Conservation (phyloP, 92 coral and sea anemone species). For the Siderastrea radians region DNA sequence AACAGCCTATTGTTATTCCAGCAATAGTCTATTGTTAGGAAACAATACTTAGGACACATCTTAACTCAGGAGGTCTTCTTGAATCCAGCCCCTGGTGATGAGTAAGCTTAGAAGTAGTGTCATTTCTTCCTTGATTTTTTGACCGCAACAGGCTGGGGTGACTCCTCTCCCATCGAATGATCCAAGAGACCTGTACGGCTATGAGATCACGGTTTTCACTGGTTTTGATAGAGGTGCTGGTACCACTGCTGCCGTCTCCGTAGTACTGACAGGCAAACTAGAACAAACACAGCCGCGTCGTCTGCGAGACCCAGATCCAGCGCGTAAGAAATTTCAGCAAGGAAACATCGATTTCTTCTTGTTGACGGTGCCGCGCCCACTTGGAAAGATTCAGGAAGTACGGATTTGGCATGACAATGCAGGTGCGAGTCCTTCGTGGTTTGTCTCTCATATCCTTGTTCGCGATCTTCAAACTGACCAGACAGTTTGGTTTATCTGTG, state of each 20-base stretch:
- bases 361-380: constrained; percentile 81
- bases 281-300: constrained; percentile 84
- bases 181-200: constrained; percentile 87
- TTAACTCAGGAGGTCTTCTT: too few relatives aligned
- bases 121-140: not conserved
- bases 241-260: constrained; percentile 81
- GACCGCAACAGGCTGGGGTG: constrained; percentile 76
- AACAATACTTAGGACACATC: too few relatives aligned
- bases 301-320: constrained; percentile 68
- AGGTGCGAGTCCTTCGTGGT: constrained; percentile 89
- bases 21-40: too few relatives aligned
- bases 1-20: too few relatives aligned
- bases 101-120: too few relatives aligned
- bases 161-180: constrained; percentile 94
- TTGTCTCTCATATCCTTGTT: constrained; percentile 72
- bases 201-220: constrained; percentile 86
- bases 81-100: too few relatives aligned
- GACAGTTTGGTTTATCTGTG: constrained; percentile 85
- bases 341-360: constrained; percentile 80
- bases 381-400: constrained; percentile 66
- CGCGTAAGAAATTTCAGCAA: constrained; percentile 36
- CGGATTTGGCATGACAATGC: constrained; percentile 91
- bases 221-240: constrained; percentile 87
- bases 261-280: constrained; percentile 74
- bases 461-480: constrained; percentile 83